Evolutionary conservation across 1,140 invertebrate genomes (phyloP).

Genomic region (Drosophila lacertosa): DNA sequence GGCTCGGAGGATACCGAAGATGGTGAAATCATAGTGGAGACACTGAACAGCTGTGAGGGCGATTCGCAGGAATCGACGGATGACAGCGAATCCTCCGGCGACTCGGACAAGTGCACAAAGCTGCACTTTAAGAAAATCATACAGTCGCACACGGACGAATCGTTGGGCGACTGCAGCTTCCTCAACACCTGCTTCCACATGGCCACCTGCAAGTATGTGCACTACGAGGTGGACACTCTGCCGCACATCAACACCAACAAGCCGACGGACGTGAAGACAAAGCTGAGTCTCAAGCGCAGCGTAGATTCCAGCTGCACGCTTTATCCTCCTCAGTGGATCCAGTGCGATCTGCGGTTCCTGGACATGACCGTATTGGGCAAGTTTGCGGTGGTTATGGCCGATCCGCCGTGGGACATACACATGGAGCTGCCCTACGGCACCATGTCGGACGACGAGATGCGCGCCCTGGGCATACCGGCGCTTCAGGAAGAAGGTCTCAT

Average conservation of each 20-base stretch:
- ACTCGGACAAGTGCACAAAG: conserved; percentile 89
- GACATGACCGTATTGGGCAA: conserved; percentile 98
- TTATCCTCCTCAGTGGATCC: conserved; percentile 97
- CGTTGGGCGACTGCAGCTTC: conserved; percentile 98
- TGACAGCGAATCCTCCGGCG: conserved; percentile 56
- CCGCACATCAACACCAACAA: conserved; percentile 83
- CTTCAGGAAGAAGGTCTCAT: conserved; percentile 98
- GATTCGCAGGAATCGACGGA: conserved; percentile 71
- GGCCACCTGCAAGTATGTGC: conserved; percentile 99
- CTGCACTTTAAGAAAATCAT: conserved; percentile 99
- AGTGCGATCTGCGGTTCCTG: conserved; percentile 97
- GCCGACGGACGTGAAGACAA: conserved; percentile 74
- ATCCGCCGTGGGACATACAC: conserved; percentile 99
- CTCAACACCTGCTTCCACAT: conserved; percentile 99
- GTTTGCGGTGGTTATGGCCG: conserved; percentile 97
- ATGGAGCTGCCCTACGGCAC: conserved; percentile 98
- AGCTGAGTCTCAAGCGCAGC: conserved; percentile 72
- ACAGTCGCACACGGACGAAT: conserved; percentile 97
- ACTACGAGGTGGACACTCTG: conserved; percentile 94
- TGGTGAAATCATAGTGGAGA: conserved; percentile 68
- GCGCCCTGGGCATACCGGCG: conserved; percentile 94
- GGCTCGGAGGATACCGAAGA: conserved; percentile 61
- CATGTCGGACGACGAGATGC: conserved; percentile 99
- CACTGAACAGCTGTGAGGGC: conserved; percentile 52
- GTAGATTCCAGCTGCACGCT: conserved; percentile 87